These are phyloP conservation scores for Mamestra configurata DNA, from an alignment of 1,140 invertebrate species.

Conservation along the genomic window DNA sequence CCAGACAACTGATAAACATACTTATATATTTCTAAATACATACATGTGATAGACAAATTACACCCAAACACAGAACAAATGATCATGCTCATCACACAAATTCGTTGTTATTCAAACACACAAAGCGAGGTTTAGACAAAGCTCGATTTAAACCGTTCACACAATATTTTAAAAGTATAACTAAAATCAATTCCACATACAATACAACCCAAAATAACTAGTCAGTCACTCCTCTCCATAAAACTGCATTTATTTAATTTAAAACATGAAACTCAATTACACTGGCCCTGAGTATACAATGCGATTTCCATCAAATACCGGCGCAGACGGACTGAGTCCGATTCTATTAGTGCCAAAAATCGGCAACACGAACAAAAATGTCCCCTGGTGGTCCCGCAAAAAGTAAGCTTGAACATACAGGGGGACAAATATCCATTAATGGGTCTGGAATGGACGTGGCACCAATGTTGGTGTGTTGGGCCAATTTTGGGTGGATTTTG, in stretches of 20 bases:
- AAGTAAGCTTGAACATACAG: slow-evolving; percentile 41
- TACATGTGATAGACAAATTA: too few species aligned
- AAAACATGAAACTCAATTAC: slow-evolving; percentile 26
- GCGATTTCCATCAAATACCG: slow-evolving; percentile 32
- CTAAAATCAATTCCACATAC: background rate
- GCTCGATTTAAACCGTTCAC: background rate
- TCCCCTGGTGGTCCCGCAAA: slow-evolving; percentile 54
- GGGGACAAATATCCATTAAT: slow-evolving; percentile 56
- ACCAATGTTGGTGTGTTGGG: slow-evolving; percentile 49
- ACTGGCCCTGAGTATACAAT: slow-evolving; percentile 19
- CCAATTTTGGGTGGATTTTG: slow-evolving; percentile 4
- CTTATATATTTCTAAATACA: too few species aligned
- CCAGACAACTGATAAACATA: too few species aligned
- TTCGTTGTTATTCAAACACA: too few species aligned
- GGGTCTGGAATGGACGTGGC: slow-evolving; percentile 39
- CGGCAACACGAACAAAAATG: slow-evolving; percentile 67
- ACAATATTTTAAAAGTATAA: background rate
- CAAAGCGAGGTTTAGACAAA: too few species aligned
- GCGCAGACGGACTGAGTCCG: slow-evolving; percentile 47
- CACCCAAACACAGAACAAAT: too few species aligned
- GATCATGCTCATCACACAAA: too few species aligned
- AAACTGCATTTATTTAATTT: slow-evolving; percentile 29
- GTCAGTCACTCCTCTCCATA: background rate
- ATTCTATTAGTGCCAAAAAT: slow-evolving; percentile 68
- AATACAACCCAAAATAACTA: background rate